Conservation (phyloP, 2,888 invertebrate species). For the Cylloceria caligata region DNA sequence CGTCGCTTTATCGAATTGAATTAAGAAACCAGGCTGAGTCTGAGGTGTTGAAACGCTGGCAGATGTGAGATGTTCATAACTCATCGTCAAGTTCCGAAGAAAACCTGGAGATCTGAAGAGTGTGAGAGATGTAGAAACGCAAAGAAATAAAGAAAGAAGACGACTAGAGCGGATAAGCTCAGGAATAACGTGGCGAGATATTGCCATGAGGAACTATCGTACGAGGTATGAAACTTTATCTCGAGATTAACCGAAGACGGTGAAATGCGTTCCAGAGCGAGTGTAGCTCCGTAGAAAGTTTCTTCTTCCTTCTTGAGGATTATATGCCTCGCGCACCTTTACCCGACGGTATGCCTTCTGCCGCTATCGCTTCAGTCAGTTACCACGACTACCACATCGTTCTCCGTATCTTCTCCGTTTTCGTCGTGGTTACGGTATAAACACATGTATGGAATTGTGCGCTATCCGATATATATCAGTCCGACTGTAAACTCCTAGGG, state of each 20-base stretch:
- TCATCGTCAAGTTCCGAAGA: conserved; percentile 54
- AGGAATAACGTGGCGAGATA: conserved; percentile 60
- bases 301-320: conserved; percentile 63
- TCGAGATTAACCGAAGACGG: conserved; percentile 69
- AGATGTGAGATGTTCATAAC: conserved; percentile 45
- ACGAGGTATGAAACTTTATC: conserved; percentile 68
- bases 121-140: conserved; percentile 54
- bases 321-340: conserved; percentile 62
- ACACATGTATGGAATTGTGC: conserved; percentile 1
- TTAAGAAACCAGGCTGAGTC: background rate
- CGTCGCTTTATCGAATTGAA: background rate
- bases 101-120: conserved; percentile 49
- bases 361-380: conserved; percentile 23
- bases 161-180: conserved; percentile 35
- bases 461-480: conserved; percentile 34
- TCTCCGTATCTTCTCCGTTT: conserved; percentile 27
- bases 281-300: conserved; percentile 57
- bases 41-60: conserved; percentile 30
- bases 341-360: conserved; percentile 46
- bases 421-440: conserved; percentile 37
- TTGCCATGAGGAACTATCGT: conserved; percentile 65
- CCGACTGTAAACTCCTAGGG: conserved; percentile 16
- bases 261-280: conserved; percentile 58
- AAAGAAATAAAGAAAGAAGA: conserved; percentile 33
- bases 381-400: conserved; percentile 32